These are phyloP conservation scores for Phymorhynchus buccinoides DNA, from an alignment of 1,140 invertebrate species.

Conservation along the genomic window DNA sequence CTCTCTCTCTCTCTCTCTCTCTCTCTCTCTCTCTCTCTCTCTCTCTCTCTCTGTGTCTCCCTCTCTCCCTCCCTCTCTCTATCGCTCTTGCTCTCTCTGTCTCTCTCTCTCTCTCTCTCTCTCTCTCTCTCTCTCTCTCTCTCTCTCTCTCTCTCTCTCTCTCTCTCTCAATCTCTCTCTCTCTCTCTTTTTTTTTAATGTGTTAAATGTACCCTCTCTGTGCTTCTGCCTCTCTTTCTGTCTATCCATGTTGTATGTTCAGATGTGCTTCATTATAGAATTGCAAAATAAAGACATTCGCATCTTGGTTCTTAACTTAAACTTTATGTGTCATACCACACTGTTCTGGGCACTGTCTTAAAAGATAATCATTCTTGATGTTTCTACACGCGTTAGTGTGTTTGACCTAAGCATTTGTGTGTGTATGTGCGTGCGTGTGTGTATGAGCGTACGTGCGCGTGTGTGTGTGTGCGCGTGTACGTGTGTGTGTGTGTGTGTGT, in stretches of 20 bases:
- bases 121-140: slow-evolving; percentile 4
- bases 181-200: not conserved
- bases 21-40: slow-evolving; percentile 8
- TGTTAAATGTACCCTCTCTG: too few relatives aligned
- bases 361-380: too few relatives aligned
- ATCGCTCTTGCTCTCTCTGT: not conserved
- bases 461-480: not conserved
- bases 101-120: slow-evolving; percentile 25
- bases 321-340: slow-evolving; percentile 8
- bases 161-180: slow-evolving; percentile 14
- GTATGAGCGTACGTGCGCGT: not conserved
- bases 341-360: too few relatives aligned
- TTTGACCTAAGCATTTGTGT: too few relatives aligned
- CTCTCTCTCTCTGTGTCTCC: not conserved
- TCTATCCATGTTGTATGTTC: too few relatives aligned
- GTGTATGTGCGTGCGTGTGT: too few relatives aligned
- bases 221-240: not conserved
- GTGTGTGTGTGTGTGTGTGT: not conserved
- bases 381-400: too few relatives aligned
- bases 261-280: too few relatives aligned
- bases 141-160: slow-evolving; percentile 14
- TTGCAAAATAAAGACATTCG: not conserved
- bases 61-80: slow-evolving; percentile 22
- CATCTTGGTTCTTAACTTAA: not conserved
- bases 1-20: slow-evolving; percentile 9